Percentiles rank a stretch among this genome's conserved stretches.
These are phyloP conservation scores for Gadus chalcogrammus DNA, from an alignment of 2,113 vertebrate species.

Conservation along the genomic window DNA sequence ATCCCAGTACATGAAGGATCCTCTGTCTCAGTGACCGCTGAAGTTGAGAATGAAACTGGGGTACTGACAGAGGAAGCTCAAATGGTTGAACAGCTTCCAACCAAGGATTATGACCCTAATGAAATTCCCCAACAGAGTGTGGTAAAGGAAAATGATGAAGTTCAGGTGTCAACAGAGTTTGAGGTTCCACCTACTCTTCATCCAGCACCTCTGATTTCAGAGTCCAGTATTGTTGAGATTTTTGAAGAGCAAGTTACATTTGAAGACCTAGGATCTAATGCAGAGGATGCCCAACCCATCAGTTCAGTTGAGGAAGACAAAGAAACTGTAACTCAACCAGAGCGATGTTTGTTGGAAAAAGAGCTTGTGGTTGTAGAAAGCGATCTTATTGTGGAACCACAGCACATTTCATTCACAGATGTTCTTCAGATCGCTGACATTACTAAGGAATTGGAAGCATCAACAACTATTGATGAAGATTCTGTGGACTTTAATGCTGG, in stretches of 20 bases:
- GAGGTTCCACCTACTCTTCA: slow-evolving; percentile 14
- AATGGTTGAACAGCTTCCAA: not conserved
- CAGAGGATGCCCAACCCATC: not conserved
- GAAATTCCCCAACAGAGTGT: not conserved
- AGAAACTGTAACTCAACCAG: too few relatives aligned
- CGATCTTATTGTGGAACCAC: too few relatives aligned
- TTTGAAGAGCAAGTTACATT: slow-evolving; percentile 16
- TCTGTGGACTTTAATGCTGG: too few relatives aligned
- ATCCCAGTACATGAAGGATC: slow-evolving; percentile 9
- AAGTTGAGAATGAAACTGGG: not conserved
- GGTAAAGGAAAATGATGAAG: not conserved
- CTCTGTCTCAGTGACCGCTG: not conserved
- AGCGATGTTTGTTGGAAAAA: too few relatives aligned
- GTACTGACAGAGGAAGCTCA: slow-evolving; percentile 12
- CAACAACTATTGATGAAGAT: too few relatives aligned
- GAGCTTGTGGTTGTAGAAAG: too few relatives aligned
- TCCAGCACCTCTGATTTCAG: slow-evolving; percentile 8
- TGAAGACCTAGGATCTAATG: slow-evolving; percentile 20
- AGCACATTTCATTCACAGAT: too few relatives aligned
- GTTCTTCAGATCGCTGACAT: too few relatives aligned
- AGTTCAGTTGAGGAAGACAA: too few relatives aligned
- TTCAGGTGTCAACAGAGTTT: slow-evolving; percentile 6
- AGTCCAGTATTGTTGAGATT: not conserved
- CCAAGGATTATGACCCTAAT: not conserved
- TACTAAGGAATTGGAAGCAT: too few relatives aligned